These are phyloP conservation scores for Zaprionus vittiger DNA, from an alignment of 1,140 invertebrate genomes.

Conservation along the genomic window DNA sequence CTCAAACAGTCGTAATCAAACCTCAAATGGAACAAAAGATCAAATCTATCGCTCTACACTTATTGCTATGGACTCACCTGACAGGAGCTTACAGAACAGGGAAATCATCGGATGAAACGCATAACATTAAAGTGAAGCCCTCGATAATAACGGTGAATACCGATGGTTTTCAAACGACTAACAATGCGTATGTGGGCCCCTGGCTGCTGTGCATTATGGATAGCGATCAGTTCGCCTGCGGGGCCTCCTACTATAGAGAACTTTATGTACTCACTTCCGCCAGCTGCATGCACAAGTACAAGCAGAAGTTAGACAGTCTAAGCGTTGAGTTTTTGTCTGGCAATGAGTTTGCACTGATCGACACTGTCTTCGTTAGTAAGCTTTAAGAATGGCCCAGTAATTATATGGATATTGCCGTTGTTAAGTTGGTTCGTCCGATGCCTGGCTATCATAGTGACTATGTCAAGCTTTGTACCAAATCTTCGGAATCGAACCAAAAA, in stretches of 20 bases:
- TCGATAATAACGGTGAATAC: slow-evolving; percentile 12
- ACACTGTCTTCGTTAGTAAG: slow-evolving; percentile 9
- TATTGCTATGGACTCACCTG: not conserved
- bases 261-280: slow-evolving; percentile 34
- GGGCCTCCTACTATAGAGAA: slow-evolving; percentile 27
- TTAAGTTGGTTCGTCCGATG: slow-evolving; percentile 30
- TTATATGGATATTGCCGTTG: slow-evolving; percentile 47
- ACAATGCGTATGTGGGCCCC: slow-evolving; percentile 1
- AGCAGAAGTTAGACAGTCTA: not conserved
- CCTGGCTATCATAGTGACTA: not conserved
- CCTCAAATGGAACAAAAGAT: not conserved
- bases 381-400: slow-evolving; percentile 21
- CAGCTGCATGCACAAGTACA: slow-evolving; percentile 29
- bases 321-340: slow-evolving; percentile 10
- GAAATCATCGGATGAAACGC: not conserved
- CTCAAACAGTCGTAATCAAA: not conserved
- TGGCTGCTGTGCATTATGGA: slow-evolving; percentile 43
- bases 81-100: not conserved
- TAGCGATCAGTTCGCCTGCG: slow-evolving; percentile 24
- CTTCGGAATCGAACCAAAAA: not conserved
- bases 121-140: not conserved
- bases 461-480: slow-evolving; percentile 24
- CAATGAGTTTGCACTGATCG: slow-evolving; percentile 2
- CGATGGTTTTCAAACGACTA: slow-evolving; percentile 18
- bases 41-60: not conserved